Conservation (phyloP, 2,888 invertebrate genomes). For the Cotesia congregata region DNA sequence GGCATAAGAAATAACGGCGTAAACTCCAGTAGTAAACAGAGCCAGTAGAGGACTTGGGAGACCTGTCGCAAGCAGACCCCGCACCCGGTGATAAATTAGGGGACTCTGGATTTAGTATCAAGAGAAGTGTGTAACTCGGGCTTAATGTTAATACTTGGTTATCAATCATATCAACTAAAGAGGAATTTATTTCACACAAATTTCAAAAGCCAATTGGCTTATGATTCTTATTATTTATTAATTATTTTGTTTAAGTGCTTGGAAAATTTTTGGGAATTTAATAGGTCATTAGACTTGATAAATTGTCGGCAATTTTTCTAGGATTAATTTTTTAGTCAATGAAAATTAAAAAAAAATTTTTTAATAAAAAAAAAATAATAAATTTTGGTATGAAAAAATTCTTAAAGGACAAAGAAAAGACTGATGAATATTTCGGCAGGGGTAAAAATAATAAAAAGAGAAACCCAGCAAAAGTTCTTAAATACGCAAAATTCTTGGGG, state of each 20-base stretch:
- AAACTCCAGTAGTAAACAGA: constrained; percentile 27
- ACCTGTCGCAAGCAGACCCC: constrained; percentile 63
- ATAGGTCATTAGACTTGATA: too few relatives aligned
- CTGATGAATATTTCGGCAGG: neutral
- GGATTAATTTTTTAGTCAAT: neutral
- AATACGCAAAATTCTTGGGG: constrained; percentile 36
- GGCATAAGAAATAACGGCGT: constrained; percentile 28
- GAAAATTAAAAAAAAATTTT: neutral
- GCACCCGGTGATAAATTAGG: constrained; percentile 66
- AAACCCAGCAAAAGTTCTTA: constrained; percentile 3
- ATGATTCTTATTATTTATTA: neutral
- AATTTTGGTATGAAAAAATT: neutral
- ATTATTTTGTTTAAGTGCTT: neutral
- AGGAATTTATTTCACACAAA: constrained; percentile 32
- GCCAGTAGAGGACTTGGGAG: constrained; percentile 44
- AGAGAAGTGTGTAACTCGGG: constrained; percentile 68
- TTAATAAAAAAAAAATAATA: neutral
- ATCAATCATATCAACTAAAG: constrained; percentile 64
- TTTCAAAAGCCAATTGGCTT: constrained; percentile 23
- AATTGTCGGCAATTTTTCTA: neutral
- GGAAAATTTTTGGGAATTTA: too few relatives aligned
- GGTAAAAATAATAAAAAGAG: neutral
- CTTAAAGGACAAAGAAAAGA: neutral
- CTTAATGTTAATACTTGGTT: constrained; percentile 63
- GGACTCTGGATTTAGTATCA: constrained; percentile 62